A percentile compares a stretch with the other conserved stretches of the same genome.
phyloP scores from a whole-genome alignment of 1,140 invertebrate species.

The Drosophila ogumai region DNA sequence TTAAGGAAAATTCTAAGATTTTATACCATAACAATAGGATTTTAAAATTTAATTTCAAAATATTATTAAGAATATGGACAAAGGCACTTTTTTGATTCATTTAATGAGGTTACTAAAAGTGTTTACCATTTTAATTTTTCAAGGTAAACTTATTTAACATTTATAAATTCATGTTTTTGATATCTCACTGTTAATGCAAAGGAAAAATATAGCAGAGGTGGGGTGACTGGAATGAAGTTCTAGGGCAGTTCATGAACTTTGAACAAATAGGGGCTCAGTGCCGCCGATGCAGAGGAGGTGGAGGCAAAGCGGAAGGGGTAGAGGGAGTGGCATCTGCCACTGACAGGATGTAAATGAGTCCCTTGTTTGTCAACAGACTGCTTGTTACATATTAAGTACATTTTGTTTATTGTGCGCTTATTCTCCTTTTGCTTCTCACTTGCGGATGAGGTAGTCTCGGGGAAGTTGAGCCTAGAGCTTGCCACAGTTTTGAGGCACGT shows the following conservation, averaged over 20 bases:
- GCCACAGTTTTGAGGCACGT: constrained; percentile 27
- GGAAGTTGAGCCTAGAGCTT: not conserved
- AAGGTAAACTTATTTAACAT: no score
- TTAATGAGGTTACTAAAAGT: no score
- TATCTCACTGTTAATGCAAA: not conserved
- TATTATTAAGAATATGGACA: not conserved
- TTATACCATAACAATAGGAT: not conserved
- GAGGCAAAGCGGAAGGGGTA: not conserved
- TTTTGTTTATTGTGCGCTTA: constrained; percentile 49
- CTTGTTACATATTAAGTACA: constrained; percentile 73
- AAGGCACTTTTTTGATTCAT: not conserved
- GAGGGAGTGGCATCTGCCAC: constrained; percentile 33
- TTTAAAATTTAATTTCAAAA: not conserved
- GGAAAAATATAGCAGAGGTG: not conserved
- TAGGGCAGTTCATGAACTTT: constrained; percentile 76
- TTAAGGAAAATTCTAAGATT: not conserved
- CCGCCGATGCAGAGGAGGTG: not conserved
- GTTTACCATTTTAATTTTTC: no score
- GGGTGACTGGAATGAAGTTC: constrained; percentile 4
- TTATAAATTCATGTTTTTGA: no score
- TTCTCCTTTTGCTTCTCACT: constrained; percentile 1
- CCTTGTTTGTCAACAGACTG: constrained; percentile 76
- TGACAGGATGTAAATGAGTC: constrained; percentile 71
- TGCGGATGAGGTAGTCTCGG: not conserved
- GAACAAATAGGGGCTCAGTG: constrained; percentile 34